Conservation (phyloP, 2,888 invertebrate species). For the Leptinotarsa haldemani region DNA sequence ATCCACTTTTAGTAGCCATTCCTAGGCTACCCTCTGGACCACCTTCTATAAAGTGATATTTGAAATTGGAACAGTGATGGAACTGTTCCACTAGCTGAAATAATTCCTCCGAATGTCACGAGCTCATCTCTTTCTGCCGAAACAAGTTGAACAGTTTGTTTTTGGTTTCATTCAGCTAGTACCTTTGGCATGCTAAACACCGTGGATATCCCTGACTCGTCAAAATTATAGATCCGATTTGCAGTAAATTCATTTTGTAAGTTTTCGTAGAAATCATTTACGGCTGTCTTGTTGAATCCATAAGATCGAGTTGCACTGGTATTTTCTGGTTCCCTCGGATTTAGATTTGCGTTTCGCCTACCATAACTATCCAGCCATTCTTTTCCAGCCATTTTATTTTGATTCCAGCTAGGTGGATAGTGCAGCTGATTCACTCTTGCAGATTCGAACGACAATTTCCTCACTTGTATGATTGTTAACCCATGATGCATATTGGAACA, state of each 20-base stretch:
- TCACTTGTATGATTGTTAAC: neutral
- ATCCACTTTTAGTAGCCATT: neutral
- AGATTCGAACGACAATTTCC: slow-evolving; percentile 45
- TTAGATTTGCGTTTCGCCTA: slow-evolving; percentile 22
- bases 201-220: slow-evolving; percentile 25
- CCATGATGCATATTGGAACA: slow-evolving; percentile 8
- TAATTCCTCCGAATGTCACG: neutral
- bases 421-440: slow-evolving; percentile 34
- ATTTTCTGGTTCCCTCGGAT: slow-evolving; percentile 27
- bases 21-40: slow-evolving; percentile 22
- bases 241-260: slow-evolving; percentile 17
- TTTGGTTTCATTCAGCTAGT: neutral
- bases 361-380: slow-evolving; percentile 40
- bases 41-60: slow-evolving; percentile 25
- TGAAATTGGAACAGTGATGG: neutral
- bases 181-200: slow-evolving; percentile 15
- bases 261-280: slow-evolving; percentile 25
- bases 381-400: slow-evolving; percentile 44
- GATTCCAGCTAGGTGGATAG: slow-evolving; percentile 36
- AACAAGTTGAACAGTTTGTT: slow-evolving; percentile 10
- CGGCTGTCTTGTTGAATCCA: slow-evolving; percentile 28
- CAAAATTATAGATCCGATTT: slow-evolving; percentile 22
- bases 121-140: slow-evolving; percentile 20
- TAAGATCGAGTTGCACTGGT: slow-evolving; percentile 25
- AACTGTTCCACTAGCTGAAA: neutral